A percentile compares a stretch with the other conserved stretches of the same genome.
These are phyloP conservation scores for Plemyria rubiginata DNA, from an alignment of 2,888 invertebrate genomes.

Conservation along the genomic window DNA sequence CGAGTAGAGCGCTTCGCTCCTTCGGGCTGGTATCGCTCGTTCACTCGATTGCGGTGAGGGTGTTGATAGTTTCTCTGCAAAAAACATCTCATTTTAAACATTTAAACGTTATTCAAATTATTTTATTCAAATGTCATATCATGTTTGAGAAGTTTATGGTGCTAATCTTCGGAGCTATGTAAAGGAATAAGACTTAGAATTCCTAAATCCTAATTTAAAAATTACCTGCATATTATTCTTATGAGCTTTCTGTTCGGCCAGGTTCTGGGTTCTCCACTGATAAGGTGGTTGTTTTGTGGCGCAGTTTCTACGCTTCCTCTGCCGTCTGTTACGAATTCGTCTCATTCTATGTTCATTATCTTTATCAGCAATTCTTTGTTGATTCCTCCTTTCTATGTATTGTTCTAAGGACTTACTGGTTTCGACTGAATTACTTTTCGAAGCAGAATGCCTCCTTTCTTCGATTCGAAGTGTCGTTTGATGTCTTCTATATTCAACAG, in stretches of 20 bases:
- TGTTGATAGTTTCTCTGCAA: constrained; percentile 62
- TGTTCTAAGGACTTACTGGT: constrained; percentile 62
- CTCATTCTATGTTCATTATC: constrained; percentile 56
- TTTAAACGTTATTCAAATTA: background rate
- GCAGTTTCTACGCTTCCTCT: constrained; percentile 65
- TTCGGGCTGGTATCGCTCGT: constrained; percentile 43
- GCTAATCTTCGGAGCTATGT: too few relatives aligned
- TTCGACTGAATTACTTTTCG: constrained; percentile 65
- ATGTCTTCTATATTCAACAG: constrained; percentile 70
- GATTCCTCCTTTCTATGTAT: constrained; percentile 51
- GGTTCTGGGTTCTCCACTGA: constrained; percentile 66
- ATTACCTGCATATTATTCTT: constrained; percentile 50
- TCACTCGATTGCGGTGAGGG: constrained; percentile 54
- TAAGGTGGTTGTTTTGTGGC: constrained; percentile 79
- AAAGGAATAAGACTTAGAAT: background rate
- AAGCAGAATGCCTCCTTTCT: constrained; percentile 60
- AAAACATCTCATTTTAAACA: background rate
- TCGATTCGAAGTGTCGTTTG: constrained; percentile 65
- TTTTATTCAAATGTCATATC: too few relatives aligned
- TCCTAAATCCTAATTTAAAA: background rate
- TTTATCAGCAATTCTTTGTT: constrained; percentile 46
- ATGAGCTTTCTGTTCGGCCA: constrained; percentile 47
- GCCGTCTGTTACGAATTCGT: constrained; percentile 66
- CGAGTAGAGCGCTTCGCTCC: constrained; percentile 67
- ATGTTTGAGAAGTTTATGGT: background rate